Evolutionary conservation across 2,797 vertebrate genomes (phyloP), one percentile per base, ranked within the genome.

Genomic region (Graptemys geographica): DNA sequence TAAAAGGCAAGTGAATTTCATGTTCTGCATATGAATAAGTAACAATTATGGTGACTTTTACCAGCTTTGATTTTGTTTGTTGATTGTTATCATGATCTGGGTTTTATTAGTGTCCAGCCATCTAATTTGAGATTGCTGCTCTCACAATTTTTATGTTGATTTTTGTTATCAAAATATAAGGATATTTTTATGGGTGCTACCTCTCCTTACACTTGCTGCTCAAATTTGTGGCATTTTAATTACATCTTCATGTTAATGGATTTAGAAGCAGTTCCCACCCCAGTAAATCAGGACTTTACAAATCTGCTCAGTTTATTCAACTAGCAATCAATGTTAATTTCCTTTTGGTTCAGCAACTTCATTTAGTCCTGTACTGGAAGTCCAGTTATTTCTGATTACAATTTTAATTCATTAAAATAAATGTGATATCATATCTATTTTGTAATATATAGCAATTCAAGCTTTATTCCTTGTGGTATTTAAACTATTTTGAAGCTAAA

Each of bases 321-420:
- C 90, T 88, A 96, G 83, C 87, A 98, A 97, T 98, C 95, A 97
- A 93, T 98, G 91, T 52, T 97, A 97, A 98, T 97, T 97, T 98
- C 88, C 87, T 97, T 97, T 98, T 95, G 49, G 83, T 97, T 97
- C 90, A 96, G 95, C 65, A 97, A 93, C 87, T 98, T 97, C 84
- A 96, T 97, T 98, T 98, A 96, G 72, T 94, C 95, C 53, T 92
- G 41, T 88, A 96, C 94, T 97, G 93, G 82, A 97, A 96, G 80
- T 92, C 83, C 90, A 97, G 97, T 96, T 97, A 96, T 97, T 97
- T 96, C 57, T 94, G 93, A 97, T 97, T 96, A 97, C 6, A 94
- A 80, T 89, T 97, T 92, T 95, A 95, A 80, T 15, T 2, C 94
- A 96, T 94, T 96, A 96, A 97, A 97, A 97, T 97, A 94, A 97